Conservation (phyloP, 2,888 invertebrate species). For the Phragmatobia fuliginosa region DNA sequence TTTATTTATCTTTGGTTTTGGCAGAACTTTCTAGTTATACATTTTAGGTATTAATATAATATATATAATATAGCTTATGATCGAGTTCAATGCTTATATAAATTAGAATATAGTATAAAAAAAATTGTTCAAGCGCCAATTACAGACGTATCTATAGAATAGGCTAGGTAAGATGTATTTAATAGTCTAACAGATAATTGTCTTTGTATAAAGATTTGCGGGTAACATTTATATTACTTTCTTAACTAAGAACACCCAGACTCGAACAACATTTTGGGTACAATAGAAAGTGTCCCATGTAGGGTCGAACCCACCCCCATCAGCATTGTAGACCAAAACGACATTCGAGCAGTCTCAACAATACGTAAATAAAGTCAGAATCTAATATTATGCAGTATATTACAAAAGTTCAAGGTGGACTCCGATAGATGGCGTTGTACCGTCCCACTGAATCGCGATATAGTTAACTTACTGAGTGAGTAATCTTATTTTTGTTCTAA, state of each 20-base stretch:
- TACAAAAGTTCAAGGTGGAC: not conserved
- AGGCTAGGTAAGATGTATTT: too few relatives aligned
- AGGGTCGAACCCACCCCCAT: too few relatives aligned
- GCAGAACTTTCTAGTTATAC: conserved; percentile 14
- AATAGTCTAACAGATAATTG: too few relatives aligned
- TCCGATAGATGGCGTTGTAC: not conserved
- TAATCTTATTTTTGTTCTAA: not conserved
- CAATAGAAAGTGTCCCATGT: too few relatives aligned
- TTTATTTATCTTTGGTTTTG: conserved; percentile 43
- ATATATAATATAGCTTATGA: not conserved
- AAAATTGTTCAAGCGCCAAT: not conserved
- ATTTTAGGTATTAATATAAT: not conserved
- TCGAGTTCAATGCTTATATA: not conserved
- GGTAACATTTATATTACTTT: too few relatives aligned
- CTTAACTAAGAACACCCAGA: too few relatives aligned
- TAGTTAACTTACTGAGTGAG: not conserved
- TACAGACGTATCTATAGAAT: not conserved
- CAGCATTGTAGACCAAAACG: too few relatives aligned
- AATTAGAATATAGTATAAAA: not conserved
- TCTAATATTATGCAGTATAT: not conserved
- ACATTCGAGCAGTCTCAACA: too few relatives aligned
- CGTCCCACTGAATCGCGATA: not conserved
- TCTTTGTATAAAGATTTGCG: too few relatives aligned
- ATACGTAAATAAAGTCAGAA: not conserved
- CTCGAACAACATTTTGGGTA: too few relatives aligned